Base-by-base conservation (phyloP, 2,888 invertebrate genomes). In the Gerosis bhagava region DNA sequence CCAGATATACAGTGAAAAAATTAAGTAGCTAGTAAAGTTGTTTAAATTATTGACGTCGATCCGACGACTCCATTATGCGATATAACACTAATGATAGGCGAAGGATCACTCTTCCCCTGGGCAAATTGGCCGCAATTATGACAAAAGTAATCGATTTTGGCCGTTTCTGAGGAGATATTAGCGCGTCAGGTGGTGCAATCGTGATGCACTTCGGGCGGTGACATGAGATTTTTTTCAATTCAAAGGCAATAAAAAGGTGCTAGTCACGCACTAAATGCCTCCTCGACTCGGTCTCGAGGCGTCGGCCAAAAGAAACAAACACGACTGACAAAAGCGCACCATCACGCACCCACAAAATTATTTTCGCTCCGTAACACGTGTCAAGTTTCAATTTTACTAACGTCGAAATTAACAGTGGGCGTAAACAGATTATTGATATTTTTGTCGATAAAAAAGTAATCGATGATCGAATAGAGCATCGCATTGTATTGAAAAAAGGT, bases 371-470 rank as follows among this genome's bases (percentile, higher is more conserved):
- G 82, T 81, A 87, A 83, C 87, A 87, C 84, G 87, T 88, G 88
- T 88, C 88, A 84, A 77, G 78, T 80, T 84, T 84, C 83, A 86
- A 86, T 86, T 84, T 78, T 79, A 84, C 78, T 73, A 78, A 81
- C 79, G 83, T 84, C 76, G 83, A 75, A 82, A 84, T 87, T 84
- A 88, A 87, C 86, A 70, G 86, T 84, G 88, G 88, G 88, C 87
- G 88, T 88, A 80, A 79, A 83, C 83, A 73, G 84, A 86, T 83
- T 84, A 84, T 86, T 80, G 86, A 86, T 87, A 86, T 87, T 86
- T 83, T 80, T 69, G 63, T 67, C 64, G 81, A 84, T 83, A 86
- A 86, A 87, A 86, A 87, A 84, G 75, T 86, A 88, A 88, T 87
- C 88, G 86, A 88, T 87, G 87, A 87, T 80, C 84, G 83, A 69